Conservation (phyloP, 2,113 vertebrate genomes). For the Leptocoma aspasia region DNA sequence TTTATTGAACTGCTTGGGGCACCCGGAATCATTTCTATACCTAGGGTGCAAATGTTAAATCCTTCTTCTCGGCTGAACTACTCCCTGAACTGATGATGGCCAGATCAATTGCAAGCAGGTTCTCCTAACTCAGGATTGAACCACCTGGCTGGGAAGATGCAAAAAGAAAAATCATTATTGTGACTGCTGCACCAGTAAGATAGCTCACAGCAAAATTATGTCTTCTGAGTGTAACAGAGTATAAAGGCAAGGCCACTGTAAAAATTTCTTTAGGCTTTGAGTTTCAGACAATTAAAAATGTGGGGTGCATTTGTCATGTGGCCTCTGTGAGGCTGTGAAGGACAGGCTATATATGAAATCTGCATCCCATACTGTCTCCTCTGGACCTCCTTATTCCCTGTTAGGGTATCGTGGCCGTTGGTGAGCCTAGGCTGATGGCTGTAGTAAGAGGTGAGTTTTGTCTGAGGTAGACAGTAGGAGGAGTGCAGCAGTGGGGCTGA, state of each 20-base stretch:
- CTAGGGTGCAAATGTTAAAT: not conserved
- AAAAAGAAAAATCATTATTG: not conserved
- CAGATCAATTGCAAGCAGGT: not conserved
- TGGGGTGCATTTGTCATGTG: not conserved
- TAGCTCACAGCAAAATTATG: not conserved
- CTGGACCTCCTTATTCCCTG: not conserved
- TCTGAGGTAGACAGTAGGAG: not conserved
- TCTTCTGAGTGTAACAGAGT: not conserved
- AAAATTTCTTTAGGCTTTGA: not conserved
- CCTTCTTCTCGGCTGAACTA: not conserved
- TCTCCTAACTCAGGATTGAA: not conserved
- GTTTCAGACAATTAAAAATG: not conserved
- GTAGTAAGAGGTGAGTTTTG: not conserved
- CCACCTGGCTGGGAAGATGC: not conserved
- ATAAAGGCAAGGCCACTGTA: not conserved
- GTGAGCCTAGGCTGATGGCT: not conserved
- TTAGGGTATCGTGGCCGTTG: too few relatives aligned
- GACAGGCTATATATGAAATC: not conserved
- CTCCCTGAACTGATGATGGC: not conserved
- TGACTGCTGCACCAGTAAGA: not conserved
- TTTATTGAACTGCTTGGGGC: not conserved
- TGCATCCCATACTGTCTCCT: not conserved
- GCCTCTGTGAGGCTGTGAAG: not conserved
- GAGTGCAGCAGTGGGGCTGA: too few relatives aligned
- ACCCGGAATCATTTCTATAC: not conserved